Base-by-base conservation (phyloP, 2,888 invertebrate species). In the Diadegma fenestrale region DNA sequence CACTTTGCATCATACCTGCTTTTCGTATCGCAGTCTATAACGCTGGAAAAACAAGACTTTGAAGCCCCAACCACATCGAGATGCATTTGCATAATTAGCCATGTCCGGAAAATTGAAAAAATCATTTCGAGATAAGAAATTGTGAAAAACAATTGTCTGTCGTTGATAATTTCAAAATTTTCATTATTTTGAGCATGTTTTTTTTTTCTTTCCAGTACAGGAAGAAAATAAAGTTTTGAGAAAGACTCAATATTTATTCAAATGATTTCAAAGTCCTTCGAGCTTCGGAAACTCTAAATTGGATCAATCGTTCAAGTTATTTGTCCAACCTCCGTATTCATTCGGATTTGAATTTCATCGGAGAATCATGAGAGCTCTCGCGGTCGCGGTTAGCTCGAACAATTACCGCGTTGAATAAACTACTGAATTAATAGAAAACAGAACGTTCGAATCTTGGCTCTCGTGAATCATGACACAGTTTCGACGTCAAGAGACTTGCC, bases 1-100 rank as follows among this genome's bases (percentile, higher is more conserved):
- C 58, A 54, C 26, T 76, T 41, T 19, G 58, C 64, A 51, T 69
- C n/a, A 76, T 78, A 82, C 76, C 72, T 80, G 82, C 64, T 77
- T 66, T 33, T 61, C 73, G 68, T 12, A 75, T 45, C 63, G 45
- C 33, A 63, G 45, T 69, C 30, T 10, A 43, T 22, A 26, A 54
- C 51, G 64, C 30, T 26, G 30, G 6, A 43, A 43, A 58, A 43
- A 10, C 22, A 2, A 61, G 43, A 54, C 26, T 61, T 37, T 19
- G 51, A 1, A 22, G 8, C 10, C 43, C 43, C 10, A 26, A 7
- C 43, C 10, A 58, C 14, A 78, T 75, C 61, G 72, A 72, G 77
- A 80, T 73, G 61, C 81, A 51, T 51, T 78, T 73, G 69, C 69
- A 71, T 75, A 17, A 72, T 78, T 68, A 43, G 48, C 68, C 22